phyloP scores from a whole-genome alignment of 2,797 vertebrate species.

The Eidolon dupreanum region DNA sequence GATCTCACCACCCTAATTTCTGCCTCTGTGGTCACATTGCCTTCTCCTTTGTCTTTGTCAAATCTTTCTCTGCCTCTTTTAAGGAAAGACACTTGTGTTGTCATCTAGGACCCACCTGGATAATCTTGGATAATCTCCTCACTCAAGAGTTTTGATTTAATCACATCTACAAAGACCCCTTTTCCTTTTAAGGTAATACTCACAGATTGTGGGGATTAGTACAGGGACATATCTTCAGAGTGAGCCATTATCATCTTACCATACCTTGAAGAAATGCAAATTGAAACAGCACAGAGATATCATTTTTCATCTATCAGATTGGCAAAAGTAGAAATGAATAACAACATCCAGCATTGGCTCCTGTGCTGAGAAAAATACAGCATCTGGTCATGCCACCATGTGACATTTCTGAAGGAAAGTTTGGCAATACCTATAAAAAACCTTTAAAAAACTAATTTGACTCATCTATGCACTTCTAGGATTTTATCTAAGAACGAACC shows the following conservation, averaged over 20 bases:
- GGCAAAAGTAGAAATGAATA: conserved; percentile 20
- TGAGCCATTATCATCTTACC: not conserved
- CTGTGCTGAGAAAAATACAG: not conserved
- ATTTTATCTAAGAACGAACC: conserved; percentile 31
- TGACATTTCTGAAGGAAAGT: conserved; percentile 22
- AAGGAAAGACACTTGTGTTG: not conserved
- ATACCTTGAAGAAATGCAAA: conserved; percentile 48
- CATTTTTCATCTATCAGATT: conserved; percentile 56
- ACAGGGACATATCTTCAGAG: not conserved
- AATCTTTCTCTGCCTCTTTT: not conserved
- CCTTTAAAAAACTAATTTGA: conserved; percentile 34
- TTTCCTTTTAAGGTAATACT: not conserved
- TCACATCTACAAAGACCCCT: not conserved
- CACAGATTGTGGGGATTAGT: not conserved
- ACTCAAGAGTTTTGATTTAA: not conserved
- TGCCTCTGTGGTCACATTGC: not conserved
- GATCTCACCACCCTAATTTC: not conserved
- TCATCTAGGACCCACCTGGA: not conserved
- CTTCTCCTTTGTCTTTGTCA: not conserved
- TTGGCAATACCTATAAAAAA: conserved; percentile 11
- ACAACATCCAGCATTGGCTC: not conserved
- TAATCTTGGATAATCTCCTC: not conserved
- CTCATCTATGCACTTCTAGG: conserved; percentile 20
- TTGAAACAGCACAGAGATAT: not conserved
- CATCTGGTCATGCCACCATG: not conserved